These are phyloP conservation scores for Pocillopora grandis DNA, from an alignment of 92 coral and sea anemone species.

Conservation along the genomic window DNA sequence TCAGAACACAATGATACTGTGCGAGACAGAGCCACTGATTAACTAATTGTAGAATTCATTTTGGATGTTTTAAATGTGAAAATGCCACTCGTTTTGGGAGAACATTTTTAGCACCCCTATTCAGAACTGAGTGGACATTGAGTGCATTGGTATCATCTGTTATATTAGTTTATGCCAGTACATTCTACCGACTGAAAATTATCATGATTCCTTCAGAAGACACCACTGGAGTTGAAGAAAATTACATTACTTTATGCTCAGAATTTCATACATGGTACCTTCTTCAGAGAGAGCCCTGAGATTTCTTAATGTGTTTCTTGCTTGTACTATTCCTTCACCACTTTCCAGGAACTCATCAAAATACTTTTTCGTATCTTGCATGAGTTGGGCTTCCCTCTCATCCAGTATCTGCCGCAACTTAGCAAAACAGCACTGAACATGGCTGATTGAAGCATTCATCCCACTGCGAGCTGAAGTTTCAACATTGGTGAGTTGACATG, in stretches of 20 bases:
- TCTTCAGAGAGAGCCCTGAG: constrained; percentile 21
- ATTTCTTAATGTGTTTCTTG: constrained; percentile 19
- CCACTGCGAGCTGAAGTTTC: constrained; percentile 51
- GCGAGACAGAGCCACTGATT: too few relatives aligned
- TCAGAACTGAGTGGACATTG: too few relatives aligned
- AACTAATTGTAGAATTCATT: too few relatives aligned
- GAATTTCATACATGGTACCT: background rate
- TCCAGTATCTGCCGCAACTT: constrained; percentile 49
- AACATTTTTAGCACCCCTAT: too few relatives aligned
- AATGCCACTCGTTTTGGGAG: too few relatives aligned
- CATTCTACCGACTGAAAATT: background rate
- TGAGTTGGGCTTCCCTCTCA: constrained; percentile 53
- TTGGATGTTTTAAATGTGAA: too few relatives aligned
- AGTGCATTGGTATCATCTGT: too few relatives aligned
- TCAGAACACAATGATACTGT: too few relatives aligned
- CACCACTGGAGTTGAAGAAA: too few relatives aligned
- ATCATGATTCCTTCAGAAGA: background rate
- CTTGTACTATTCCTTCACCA: constrained; percentile 31
- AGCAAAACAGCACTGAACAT: constrained; percentile 42
- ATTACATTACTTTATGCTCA: too few relatives aligned
- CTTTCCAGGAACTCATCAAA: constrained; percentile 36
- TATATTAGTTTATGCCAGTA: too few relatives aligned
- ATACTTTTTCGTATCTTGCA: constrained; percentile 24
- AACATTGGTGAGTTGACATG: constrained; percentile 14
- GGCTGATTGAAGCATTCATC: constrained; percentile 29